Conservation (phyloP, 2,113 vertebrate genomes). For the Paraplagusia blochii region DNA sequence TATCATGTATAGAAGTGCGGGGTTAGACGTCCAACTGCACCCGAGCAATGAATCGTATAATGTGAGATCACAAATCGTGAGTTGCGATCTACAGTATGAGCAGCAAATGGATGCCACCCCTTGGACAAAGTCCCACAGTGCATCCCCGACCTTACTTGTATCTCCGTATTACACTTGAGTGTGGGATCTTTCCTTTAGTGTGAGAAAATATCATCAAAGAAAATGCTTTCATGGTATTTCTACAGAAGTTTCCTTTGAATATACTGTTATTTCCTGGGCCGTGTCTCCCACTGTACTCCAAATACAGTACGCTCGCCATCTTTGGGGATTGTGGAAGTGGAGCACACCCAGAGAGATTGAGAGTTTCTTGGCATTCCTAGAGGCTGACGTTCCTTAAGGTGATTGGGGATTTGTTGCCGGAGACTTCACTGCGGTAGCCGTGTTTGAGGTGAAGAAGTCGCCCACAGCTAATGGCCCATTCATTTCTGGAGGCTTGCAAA, state of each 20-base stretch:
- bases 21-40: no score
- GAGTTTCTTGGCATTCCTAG: constrained; percentile 45
- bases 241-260: neutral
- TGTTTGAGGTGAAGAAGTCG: constrained; percentile 41
- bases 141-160: no score
- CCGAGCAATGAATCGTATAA: no score
- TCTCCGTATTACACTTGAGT: no score
- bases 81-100: no score
- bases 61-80: no score
- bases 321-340: constrained; percentile 23
- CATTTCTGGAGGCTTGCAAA: constrained; percentile 32
- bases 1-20: no score
- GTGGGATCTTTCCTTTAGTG: no score
- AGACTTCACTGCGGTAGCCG: constrained; percentile 40
- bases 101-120: no score
- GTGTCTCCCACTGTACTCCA: constrained; percentile 1
- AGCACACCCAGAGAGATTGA: constrained; percentile 31
- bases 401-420: constrained; percentile 51
- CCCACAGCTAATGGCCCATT: constrained; percentile 57
- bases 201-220: no score
- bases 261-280: neutral
- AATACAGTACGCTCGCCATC: constrained; percentile 27
- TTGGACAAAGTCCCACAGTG: no score
- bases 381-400: constrained; percentile 46
- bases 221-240: no score